Conservation (phyloP, 2,888 invertebrate species). For the Polyommatus icarus region DNA sequence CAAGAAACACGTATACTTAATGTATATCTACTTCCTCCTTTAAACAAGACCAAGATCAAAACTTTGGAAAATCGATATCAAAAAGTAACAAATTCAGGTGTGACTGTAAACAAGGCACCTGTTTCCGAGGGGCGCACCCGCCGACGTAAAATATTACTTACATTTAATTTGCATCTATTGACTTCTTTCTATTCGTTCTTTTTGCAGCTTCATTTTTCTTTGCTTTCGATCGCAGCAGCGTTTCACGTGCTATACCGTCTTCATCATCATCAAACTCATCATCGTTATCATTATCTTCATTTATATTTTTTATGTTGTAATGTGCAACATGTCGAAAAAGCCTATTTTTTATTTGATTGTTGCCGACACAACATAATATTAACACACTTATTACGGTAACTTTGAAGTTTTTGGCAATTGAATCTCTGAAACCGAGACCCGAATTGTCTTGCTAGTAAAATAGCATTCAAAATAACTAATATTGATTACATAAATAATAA, state of each 20-base stretch:
- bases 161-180: constrained; percentile 10
- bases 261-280: background rate
- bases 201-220: too few species aligned
- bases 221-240: background rate
- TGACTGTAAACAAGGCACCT: background rate
- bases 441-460: too few species aligned
- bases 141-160: constrained; percentile 14
- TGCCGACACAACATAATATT: too few species aligned
- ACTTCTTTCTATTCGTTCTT: background rate
- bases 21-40: background rate
- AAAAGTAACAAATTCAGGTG: background rate
- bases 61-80: constrained; percentile 1
- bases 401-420: too few species aligned
- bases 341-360: too few species aligned
- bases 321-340: too few species aligned
- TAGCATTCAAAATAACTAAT: background rate
- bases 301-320: too few species aligned
- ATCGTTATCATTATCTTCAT: too few species aligned
- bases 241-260: background rate
- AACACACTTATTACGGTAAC: too few species aligned
- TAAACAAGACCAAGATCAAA: background rate
- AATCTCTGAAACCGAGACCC: too few species aligned
- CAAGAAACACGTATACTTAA: too few species aligned
- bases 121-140: background rate
- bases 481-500: background rate